Base-by-base conservation (phyloP, 64 coral and sea anemone species). In the Platygyra sinensis region DNA sequence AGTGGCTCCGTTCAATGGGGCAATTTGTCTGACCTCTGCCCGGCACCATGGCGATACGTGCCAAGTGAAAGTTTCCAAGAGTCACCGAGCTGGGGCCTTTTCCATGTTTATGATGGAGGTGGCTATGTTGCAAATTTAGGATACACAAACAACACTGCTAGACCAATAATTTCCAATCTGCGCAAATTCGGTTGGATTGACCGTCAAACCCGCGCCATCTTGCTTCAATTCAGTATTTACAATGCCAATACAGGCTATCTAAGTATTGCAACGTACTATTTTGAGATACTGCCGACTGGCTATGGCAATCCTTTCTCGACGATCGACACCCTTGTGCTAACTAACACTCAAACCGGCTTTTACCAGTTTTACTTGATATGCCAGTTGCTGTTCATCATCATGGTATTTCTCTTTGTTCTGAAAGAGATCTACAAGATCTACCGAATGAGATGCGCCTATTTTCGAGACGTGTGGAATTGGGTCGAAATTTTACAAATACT, bases 41-140 rank as follows among this genome's bases (percentile, higher is more conserved):
- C 93, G 3, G 86, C 78, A 15, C 93, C 93, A 77, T 94, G 93
- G 93, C 88, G 88, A 32, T 90, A 94, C 9, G 77, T 69, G 14
- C 27, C 81, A 72, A 74, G 38, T 24, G 67, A 31, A 15, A 74
- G 24, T 20, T 36, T 90, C 2, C 25, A 67, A 5, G n/a, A 64
- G 3, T 2, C 55, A 9, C 90, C 83, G 79, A 24, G 65, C 32
- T 93, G 86, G 86, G 92, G 92, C 14, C 89, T 81, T 36, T 93
- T 93, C 62, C n/a, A 86, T 12, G 42, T 89, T 52, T 93, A 93
- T 60, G 54, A 42, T 8, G 92, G 86, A n/a, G 92, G 92, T 10
- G 92, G 92, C 10, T 93, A 89, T 19, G 59, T 89, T 15, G 86
- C 92, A 49, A 75, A 93, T 72, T 69, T 93, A 59, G 92, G 92